Percentiles rank a stretch among this genome's conserved stretches.
phyloP scores from a whole-genome alignment of 2,888 invertebrate genomes.

The Andricus curvator region DNA sequence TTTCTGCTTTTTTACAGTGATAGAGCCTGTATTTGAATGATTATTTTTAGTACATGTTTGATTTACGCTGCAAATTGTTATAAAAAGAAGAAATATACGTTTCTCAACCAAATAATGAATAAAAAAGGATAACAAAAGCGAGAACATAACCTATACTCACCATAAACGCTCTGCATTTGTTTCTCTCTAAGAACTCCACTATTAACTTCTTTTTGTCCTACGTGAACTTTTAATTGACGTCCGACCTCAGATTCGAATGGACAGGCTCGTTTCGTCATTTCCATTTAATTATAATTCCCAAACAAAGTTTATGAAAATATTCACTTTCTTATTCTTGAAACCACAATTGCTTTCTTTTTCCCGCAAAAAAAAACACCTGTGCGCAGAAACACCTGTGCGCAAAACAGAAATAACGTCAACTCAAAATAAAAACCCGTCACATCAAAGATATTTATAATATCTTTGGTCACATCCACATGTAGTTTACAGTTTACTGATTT shows the following conservation, averaged over 20 bases:
- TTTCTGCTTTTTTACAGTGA: too few relatives aligned
- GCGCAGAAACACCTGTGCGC: too few relatives aligned
- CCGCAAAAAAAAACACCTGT: too few relatives aligned
- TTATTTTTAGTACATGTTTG: neutral
- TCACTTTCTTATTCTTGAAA: too few relatives aligned
- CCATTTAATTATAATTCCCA: conserved; percentile 11
- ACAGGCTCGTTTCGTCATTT: conserved; percentile 69
- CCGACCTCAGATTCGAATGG: conserved; percentile 66
- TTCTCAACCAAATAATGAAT: neutral
- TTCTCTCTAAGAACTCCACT: conserved; percentile 64
- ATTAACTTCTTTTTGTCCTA: conserved; percentile 66
- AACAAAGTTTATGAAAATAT: neutral
- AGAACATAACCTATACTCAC: conserved; percentile 61
- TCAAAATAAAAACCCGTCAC: too few relatives aligned
- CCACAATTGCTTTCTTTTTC: too few relatives aligned
- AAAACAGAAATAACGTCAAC: too few relatives aligned
- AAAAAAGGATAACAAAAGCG: neutral
- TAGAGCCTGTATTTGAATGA: too few relatives aligned
- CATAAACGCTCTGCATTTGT: conserved; percentile 70
- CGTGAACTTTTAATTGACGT: conserved; percentile 69
- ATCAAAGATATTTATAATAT: too few relatives aligned
- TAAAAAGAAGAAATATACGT: neutral
- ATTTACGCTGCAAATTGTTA: neutral
- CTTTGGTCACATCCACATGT: too few relatives aligned
- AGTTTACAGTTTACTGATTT: too few relatives aligned